phyloP scores from a whole-genome alignment of 2,113 vertebrate species.

The Amphiprion ocellaris region DNA sequence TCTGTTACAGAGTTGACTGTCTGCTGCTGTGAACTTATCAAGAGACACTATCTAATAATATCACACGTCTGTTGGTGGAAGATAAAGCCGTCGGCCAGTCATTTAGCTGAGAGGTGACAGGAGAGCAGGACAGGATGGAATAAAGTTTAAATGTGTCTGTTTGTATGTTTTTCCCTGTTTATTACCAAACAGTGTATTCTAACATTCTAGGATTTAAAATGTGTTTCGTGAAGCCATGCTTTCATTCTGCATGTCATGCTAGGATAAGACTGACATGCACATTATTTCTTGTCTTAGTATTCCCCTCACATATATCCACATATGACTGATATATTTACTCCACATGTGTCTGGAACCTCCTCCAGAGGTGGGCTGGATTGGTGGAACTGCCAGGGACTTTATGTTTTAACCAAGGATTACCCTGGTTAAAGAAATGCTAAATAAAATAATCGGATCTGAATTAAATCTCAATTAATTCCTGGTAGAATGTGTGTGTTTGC shows the following conservation, averaged over 20 bases:
- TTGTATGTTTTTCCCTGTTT: background rate
- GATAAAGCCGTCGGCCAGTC: slow-evolving; percentile 38
- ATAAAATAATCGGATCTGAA: background rate
- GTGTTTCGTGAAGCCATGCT: background rate
- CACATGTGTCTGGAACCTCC: background rate
- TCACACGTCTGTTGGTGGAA: slow-evolving; percentile 37
- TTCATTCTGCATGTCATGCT: background rate
- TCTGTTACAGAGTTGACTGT: background rate
- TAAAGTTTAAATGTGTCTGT: background rate
- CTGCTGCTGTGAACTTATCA: slow-evolving; percentile 30
- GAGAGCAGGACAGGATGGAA: background rate
- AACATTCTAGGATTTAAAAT: background rate
- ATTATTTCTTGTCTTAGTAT: background rate
- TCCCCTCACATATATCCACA: background rate
- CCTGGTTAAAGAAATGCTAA: too few species aligned
- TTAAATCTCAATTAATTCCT: background rate
- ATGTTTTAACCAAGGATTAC: background rate
- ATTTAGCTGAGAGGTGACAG: background rate
- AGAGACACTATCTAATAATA: slow-evolving; percentile 33
- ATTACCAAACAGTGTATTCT: background rate
- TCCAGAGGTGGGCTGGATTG: background rate
- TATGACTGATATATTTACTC: too few species aligned
- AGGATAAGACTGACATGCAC: background rate
- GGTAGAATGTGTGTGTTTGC: background rate
- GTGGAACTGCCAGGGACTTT: background rate